Evolutionary conservation across 2,113 vertebrate genomes (phyloP), one percentile per base, ranked within the genome.

Genomic region (Mastomys coucha): DNA sequence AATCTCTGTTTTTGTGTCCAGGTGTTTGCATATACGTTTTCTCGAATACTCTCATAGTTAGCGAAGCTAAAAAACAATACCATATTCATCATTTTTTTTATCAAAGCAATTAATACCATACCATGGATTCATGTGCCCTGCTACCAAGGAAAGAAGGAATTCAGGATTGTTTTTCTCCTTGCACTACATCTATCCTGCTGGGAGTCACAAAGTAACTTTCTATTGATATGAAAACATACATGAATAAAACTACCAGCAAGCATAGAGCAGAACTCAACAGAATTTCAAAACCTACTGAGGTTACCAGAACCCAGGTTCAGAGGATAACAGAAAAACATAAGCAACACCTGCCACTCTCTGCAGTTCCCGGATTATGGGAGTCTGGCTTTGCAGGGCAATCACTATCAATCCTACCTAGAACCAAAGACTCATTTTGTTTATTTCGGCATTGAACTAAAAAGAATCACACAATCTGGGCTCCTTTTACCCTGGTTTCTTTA

Each of bases 311-410:
- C 51, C 45, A 73, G 13, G 39, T 31, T 6, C 76, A 69, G 16
- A 33, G 75, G 45, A 70, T 28, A 65, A 88, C 4, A 81, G 45
- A 86, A 77, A 13, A 56, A 12, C 12, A 31, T 7, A 24, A 26
- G 72, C 20, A 75, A 75, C n/a, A 22, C 7, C 1, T 10, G 10
- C 7, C 1, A 14, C n/a, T 3, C 4, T 8, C 2, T 26, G 22
- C 11, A 5, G 4, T 53, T n/a, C 26, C 45, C 14, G 33, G 16
- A 12, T 0, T 80, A 39, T 49, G 33, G 13, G 14, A 65, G 80
- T 16, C 56, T 73, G 85, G 60, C 36, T 88, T 31, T 36, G 7
- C 42, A 39, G 33, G 39, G 31, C 60, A 72, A 36, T 36, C 33
- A 36, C 56, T 0, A 70, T 77, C 45, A 36, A 42, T 36, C n/a